Evolutionary conservation across 53 echinoderm and acorn worm species (phyloP), one percentile per base, ranked within the genome.

Genomic region (Henricia sp.): DNA sequence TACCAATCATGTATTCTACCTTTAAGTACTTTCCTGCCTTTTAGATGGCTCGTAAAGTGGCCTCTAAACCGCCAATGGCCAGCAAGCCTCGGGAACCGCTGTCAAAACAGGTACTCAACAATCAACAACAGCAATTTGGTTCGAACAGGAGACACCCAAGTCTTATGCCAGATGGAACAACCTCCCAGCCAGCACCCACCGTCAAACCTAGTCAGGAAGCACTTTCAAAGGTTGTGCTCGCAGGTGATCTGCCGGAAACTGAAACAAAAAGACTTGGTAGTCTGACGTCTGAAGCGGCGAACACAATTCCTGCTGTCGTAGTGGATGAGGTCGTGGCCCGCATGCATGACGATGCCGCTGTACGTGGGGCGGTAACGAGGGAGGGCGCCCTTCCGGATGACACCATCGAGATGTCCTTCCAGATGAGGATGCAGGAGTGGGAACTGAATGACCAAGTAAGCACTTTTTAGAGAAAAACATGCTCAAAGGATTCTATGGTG

Each of bases 361-460:
- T n/a, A n/a, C n/a, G n/a, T n/a, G n/a, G n/a, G n/a, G n/a, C n/a
- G 48, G 56, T 70, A 34, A 52, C 84, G 36, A 67, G 50, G 63
- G 77, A 71, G 68, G 72, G 64, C 39, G 68, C 72, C 24, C 72
- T 50, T 24, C 88, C 60, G 24, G 89, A 94, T 12, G 89, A 89
- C 46, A 94, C 95, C 64, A 60, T 94, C 5, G 95, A 94, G 71
- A 83, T 77, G 72, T 94, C 95, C 52, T 94, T 91, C 57, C 87
- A 67, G 35, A 83, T 76, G 57, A 75, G 76, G 56, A 82, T 88
- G 58, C 50, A 84, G 37, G 78, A 92, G 3, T 89, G 85, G 87
- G 70, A 86, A 39, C 54, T 68, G 50, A 86, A 89, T 38, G 72
- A 84, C 13, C 70, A 94, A 78, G 94, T 94, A 71, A 41, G 65